Evolutionary conservation across 2,797 vertebrate genomes (phyloP).

Genomic region (Nannoperca australis): DNA sequence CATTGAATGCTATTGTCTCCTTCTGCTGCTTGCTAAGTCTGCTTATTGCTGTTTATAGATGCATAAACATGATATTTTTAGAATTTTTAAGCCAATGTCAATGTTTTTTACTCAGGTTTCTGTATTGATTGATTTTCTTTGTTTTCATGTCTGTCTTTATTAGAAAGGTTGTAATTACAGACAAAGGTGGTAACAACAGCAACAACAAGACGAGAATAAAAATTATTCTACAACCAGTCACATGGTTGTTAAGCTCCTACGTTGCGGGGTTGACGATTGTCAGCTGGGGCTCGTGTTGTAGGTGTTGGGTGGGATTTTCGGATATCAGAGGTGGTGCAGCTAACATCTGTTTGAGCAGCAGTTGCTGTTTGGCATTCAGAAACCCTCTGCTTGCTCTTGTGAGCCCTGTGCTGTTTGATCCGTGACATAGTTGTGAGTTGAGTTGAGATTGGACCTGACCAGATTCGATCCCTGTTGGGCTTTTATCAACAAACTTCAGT

Average conservation of each 20-base stretch:
- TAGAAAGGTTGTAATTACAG: not conserved
- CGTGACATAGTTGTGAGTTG: slow-evolving; percentile 64
- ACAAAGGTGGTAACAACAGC: not conserved
- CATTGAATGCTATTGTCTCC: slow-evolving; percentile 51
- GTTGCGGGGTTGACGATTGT: slow-evolving; percentile 48
- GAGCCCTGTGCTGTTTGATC: slow-evolving; percentile 72
- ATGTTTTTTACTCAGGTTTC: slow-evolving; percentile 8
- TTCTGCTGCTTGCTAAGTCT: slow-evolving; percentile 41
- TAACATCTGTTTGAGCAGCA: slow-evolving; percentile 80
- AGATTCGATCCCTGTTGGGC: slow-evolving; percentile 47
- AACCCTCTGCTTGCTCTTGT: slow-evolving; percentile 63
- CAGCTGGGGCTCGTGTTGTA: slow-evolving; percentile 56
- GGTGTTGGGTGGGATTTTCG: slow-evolving; percentile 66
- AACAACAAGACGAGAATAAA: slow-evolving; percentile 4
- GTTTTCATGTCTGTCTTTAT: not conserved
- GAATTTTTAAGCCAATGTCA: slow-evolving; percentile 6
- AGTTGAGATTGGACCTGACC: slow-evolving; percentile 63
- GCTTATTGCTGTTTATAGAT: slow-evolving; percentile 55
- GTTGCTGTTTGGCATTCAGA: slow-evolving; percentile 75
- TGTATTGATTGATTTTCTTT: slow-evolving; percentile 11
- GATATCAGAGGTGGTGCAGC: slow-evolving; percentile 68
- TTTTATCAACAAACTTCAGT: slow-evolving; percentile 48
- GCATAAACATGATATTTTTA: slow-evolving; percentile 27
- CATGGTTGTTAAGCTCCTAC: slow-evolving; percentile 35
- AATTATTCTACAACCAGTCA: not conserved